Percentiles rank a stretch among this genome's conserved stretches.
These are phyloP conservation scores for Porites rus DNA, from an alignment of 92 coral and sea anemone genomes.

Conservation along the genomic window DNA sequence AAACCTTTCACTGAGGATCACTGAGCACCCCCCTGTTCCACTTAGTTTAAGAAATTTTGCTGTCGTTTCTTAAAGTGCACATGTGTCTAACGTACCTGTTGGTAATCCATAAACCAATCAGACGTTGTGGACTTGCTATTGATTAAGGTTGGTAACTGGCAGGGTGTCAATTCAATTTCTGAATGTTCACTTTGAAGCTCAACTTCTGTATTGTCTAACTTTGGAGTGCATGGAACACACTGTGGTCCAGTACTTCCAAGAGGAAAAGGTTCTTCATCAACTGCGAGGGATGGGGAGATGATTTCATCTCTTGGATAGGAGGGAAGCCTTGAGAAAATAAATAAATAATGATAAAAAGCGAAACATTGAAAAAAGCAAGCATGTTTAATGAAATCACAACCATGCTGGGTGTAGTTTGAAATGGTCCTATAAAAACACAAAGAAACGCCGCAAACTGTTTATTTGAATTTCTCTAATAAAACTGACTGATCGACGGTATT, in stretches of 20 bases:
- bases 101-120: constrained; percentile 10
- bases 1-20: too few species aligned
- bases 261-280: constrained; percentile 41
- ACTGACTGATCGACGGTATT: too few species aligned
- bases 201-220: not conserved
- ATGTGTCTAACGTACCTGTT: constrained; percentile 4
- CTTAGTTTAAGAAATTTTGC: too few species aligned
- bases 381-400: too few species aligned
- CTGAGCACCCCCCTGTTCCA: too few species aligned
- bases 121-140: not conserved
- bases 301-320: not conserved
- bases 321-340: constrained; percentile 6
- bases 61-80: too few species aligned
- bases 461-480: too few species aligned
- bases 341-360: not conserved
- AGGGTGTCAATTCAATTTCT: not conserved
- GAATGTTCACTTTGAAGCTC: constrained; percentile 26
- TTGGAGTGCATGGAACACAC: constrained; percentile 41
- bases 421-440: too few species aligned
- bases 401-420: too few species aligned
- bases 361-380: too few species aligned
- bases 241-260: constrained; percentile 31
- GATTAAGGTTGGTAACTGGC: constrained; percentile 11
- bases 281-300: constrained; percentile 5
- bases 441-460: too few species aligned